A percentile compares a stretch with the other conserved stretches of the same genome.
phyloP scores from a whole-genome alignment of 1,140 invertebrate genomes.

The Magallana angulata region DNA sequence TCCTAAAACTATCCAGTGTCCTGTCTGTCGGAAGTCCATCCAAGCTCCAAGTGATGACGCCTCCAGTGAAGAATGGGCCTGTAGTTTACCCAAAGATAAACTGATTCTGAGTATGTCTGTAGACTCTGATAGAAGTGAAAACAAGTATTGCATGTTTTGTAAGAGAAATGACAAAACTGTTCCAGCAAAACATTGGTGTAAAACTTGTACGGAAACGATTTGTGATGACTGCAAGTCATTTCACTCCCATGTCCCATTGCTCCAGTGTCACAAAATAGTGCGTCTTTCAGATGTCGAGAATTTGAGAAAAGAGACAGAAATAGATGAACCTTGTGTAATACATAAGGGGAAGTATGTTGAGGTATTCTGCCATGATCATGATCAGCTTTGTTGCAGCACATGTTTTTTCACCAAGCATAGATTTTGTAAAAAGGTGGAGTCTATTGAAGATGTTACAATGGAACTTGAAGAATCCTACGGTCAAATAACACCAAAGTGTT shows the following conservation, averaged over 20 bases:
- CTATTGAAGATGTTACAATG: not conserved
- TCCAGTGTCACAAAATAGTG: not conserved
- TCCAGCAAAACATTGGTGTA: not conserved
- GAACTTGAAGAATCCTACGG: not conserved
- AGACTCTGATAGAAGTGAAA: not conserved
- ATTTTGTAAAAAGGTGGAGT: not conserved
- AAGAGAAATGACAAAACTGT: not conserved
- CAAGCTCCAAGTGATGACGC: not conserved
- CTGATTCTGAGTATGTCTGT: not conserved
- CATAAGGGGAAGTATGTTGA: not conserved
- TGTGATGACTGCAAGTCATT: slow-evolving; percentile 18
- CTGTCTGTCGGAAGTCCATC: slow-evolving; percentile 27
- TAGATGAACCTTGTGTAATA: not conserved
- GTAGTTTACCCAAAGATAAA: slow-evolving; percentile 6
- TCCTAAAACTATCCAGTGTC: slow-evolving; percentile 4
- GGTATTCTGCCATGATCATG: slow-evolving; percentile 10
- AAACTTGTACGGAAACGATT: not conserved
- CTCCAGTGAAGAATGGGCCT: not conserved
- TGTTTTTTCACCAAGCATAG: slow-evolving; percentile 21
- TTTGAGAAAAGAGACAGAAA: not conserved
- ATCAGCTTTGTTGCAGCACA: slow-evolving; percentile 4
- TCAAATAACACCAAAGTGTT: not conserved
- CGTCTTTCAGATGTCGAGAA: not conserved
- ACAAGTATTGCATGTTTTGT: not conserved
- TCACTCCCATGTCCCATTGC: not conserved